These are phyloP conservation scores for Labeo rohita DNA, from an alignment of 2,113 vertebrate genomes.

Conservation along the genomic window DNA sequence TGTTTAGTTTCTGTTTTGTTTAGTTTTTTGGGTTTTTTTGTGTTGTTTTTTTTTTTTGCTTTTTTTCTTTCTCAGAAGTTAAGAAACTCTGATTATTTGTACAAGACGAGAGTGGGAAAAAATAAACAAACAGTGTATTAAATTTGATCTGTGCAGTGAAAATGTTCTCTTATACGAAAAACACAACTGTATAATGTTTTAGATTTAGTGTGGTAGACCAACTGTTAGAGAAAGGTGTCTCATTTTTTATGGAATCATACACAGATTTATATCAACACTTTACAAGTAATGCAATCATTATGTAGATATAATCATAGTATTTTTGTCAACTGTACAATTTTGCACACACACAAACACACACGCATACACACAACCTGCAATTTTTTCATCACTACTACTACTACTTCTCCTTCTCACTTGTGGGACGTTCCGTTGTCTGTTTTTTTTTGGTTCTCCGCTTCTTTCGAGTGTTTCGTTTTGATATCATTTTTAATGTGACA, in stretches of 20 bases:
- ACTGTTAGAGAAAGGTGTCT: constrained; percentile 88
- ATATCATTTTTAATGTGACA: constrained; percentile 65
- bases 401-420: constrained; percentile 60
- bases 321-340: constrained; percentile 89
- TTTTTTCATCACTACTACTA: constrained; percentile 73
- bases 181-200: constrained; percentile 89
- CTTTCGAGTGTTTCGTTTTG: constrained; percentile 41
- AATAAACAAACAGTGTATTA: constrained; percentile 86
- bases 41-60: constrained; percentile 71
- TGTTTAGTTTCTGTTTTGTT: constrained; percentile 80
- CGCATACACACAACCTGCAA: constrained; percentile 80
- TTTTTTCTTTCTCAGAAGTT: constrained; percentile 77
- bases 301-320: constrained; percentile 87
- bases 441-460: constrained; percentile 37
- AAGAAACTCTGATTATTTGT: constrained; percentile 72
- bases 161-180: constrained; percentile 91
- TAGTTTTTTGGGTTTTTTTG: constrained; percentile 76
- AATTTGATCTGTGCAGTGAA: constrained; percentile 94
- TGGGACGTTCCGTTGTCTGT: constrained; percentile 53
- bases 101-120: constrained; percentile 78
- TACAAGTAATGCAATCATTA: constrained; percentile 88
- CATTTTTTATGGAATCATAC: constrained; percentile 91
- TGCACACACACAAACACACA: constrained; percentile 69
- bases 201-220: constrained; percentile 91
- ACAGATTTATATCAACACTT: constrained; percentile 92